phyloP scores from a whole-genome alignment of 2,797 vertebrate species.

The Varecia variegata region DNA sequence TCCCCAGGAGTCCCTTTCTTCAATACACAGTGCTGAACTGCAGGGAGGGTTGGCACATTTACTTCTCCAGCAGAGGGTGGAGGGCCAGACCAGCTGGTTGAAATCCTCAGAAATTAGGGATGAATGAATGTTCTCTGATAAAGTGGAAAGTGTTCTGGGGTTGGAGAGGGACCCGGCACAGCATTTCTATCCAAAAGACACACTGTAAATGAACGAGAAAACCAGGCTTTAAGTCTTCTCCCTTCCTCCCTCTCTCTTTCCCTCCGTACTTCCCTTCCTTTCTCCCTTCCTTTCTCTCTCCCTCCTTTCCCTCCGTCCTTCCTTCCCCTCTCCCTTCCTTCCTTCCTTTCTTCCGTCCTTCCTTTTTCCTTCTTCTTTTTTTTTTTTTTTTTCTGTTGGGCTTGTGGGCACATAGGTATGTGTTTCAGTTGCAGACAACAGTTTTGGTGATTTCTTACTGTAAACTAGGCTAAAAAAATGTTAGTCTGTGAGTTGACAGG shows the following conservation, averaged over 20 bases:
- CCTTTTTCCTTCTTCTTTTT: not conserved
- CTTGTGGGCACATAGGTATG: not conserved
- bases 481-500: not conserved
- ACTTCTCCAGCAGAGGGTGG: not conserved
- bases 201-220: not conserved
- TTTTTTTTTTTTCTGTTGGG: not conserved
- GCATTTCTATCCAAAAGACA: not conserved
- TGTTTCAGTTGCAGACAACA: not conserved
- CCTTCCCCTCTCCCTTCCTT: fast-evolving
- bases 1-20: not conserved
- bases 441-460: not conserved
- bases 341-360: too few relatives aligned
- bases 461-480: not conserved
- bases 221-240: not conserved
- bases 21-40: not conserved
- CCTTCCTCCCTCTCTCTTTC: too few relatives aligned
- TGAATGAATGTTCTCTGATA: not conserved
- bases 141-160: not conserved
- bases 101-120: not conserved
- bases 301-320: fast-evolving
- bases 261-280: too few relatives aligned
- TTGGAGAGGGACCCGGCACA: not conserved
- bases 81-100: not conserved
- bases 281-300: too few relatives aligned
- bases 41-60: not conserved